phyloP scores from a whole-genome alignment of 2,888 invertebrate species.

The Caenorhabditis doughertyi region DNA sequence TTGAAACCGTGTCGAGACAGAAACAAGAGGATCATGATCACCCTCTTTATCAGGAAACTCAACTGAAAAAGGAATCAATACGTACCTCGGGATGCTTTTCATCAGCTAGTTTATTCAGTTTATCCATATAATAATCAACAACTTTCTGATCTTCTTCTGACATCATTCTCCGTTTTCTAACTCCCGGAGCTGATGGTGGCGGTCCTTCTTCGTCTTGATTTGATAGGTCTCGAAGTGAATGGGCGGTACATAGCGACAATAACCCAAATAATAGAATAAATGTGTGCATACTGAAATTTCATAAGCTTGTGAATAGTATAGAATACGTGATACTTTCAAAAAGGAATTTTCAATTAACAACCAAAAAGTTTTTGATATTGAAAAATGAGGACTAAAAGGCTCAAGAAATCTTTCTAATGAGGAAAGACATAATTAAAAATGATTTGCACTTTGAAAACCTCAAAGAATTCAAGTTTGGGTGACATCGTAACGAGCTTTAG shows the following conservation, averaged over 20 bases:
- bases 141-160: constrained; percentile 72
- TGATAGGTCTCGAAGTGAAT: constrained; percentile 58
- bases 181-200: neutral
- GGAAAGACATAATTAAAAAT: too few species aligned
- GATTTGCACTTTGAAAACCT: too few species aligned
- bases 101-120: constrained; percentile 75
- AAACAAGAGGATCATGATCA: constrained; percentile 36
- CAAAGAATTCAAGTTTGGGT: too few species aligned
- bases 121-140: constrained; percentile 78
- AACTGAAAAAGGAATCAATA: constrained; percentile 30
- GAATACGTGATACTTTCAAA: too few species aligned
- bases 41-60: constrained; percentile 32
- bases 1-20: constrained; percentile 51
- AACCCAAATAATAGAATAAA: neutral
- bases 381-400: too few species aligned
- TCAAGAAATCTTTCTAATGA: too few species aligned
- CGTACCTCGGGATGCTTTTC: constrained; percentile 70
- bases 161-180: constrained; percentile 62
- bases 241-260: constrained; percentile 11
- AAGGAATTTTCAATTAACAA: too few species aligned
- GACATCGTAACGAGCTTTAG: too few species aligned
- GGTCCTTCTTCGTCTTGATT: constrained; percentile 25
- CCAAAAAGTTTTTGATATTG: too few species aligned
- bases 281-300: constrained; percentile 20
- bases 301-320: too few species aligned